Evolutionary conservation across 2,797 vertebrate genomes (phyloP).

Genomic region (Poecilia gillii): DNA sequence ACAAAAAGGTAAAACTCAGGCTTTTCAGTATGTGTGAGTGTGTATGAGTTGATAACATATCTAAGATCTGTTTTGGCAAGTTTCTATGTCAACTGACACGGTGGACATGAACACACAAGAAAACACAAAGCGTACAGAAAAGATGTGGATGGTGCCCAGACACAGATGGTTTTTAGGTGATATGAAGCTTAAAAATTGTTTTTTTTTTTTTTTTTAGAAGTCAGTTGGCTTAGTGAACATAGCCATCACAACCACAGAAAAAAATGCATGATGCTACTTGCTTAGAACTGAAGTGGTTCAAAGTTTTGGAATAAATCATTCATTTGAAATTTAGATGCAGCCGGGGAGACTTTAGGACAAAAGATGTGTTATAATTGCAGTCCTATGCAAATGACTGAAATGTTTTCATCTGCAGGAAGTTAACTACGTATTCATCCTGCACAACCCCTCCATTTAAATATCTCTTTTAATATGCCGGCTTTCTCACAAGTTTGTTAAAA

Average conservation of each 20-base stretch:
- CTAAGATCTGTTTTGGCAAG: slow-evolving; percentile 38
- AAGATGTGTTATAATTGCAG: slow-evolving; percentile 10
- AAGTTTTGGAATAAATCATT: slow-evolving; percentile 3
- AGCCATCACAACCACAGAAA: neutral
- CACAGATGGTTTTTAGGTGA: neutral
- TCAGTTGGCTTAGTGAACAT: neutral
- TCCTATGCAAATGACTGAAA: slow-evolving; percentile 40
- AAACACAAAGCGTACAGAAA: slow-evolving; percentile 23
- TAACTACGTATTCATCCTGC: slow-evolving; percentile 48
- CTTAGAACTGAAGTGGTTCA: neutral
- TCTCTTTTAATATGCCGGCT: slow-evolving; percentile 61
- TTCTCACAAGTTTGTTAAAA: slow-evolving; percentile 74
- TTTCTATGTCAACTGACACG: slow-evolving; percentile 39
- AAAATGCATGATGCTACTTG: neutral
- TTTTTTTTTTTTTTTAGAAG: neutral
- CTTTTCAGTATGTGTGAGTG: slow-evolving; percentile 5
- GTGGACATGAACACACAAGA: slow-evolving; percentile 23
- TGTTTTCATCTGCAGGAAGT: slow-evolving; percentile 25
- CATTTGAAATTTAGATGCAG: slow-evolving; percentile 21
- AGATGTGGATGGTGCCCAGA: neutral
- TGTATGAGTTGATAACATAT: slow-evolving; percentile 38
- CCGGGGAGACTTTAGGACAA: slow-evolving; percentile 11
- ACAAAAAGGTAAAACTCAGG: slow-evolving; percentile 9
- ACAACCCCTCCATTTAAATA: slow-evolving; percentile 59
- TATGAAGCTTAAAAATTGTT: neutral